phyloP scores from a whole-genome alignment of 2,797 vertebrate genomes.

The Rhabdomys pumilio region DNA sequence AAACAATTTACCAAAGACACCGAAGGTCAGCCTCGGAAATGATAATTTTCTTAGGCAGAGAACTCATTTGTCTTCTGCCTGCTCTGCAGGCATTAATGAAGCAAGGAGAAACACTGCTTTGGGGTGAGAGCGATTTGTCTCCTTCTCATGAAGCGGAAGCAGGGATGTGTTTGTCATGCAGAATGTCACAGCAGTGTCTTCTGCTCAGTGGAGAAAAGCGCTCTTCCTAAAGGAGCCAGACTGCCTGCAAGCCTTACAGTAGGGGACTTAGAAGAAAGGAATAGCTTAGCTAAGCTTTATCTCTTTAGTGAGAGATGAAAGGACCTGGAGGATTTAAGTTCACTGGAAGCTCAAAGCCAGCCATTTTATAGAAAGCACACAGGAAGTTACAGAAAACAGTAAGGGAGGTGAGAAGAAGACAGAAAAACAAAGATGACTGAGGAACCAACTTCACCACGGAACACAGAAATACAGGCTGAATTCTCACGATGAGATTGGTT shows the following conservation, averaged over 20 bases:
- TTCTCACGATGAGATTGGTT: background rate
- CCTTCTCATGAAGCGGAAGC: background rate
- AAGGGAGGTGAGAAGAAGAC: background rate
- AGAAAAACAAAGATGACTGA: background rate
- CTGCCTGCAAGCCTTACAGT: background rate
- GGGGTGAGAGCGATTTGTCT: background rate
- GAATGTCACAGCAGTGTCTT: background rate
- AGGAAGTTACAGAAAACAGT: background rate
- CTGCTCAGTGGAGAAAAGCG: background rate
- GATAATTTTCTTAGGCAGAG: conserved; percentile 44
- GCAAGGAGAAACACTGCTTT: background rate
- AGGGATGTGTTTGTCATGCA: background rate
- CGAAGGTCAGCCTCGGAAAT: conserved; percentile 15
- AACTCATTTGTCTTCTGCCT: conserved; percentile 1
- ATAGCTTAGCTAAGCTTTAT: conserved; percentile 6
- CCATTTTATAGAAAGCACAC: background rate
- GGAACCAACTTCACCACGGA: background rate
- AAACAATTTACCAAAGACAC: conserved; percentile 60
- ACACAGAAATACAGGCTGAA: background rate
- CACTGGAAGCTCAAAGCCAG: background rate
- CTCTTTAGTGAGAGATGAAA: conserved; percentile 34
- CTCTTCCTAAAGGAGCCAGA: background rate
- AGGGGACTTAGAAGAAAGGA: background rate
- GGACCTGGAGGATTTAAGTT: conserved; percentile 6
- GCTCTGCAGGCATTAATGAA: background rate